Evolutionary conservation across 2,888 invertebrate genomes (phyloP).

Genomic region (Drosophila buzzatii): DNA sequence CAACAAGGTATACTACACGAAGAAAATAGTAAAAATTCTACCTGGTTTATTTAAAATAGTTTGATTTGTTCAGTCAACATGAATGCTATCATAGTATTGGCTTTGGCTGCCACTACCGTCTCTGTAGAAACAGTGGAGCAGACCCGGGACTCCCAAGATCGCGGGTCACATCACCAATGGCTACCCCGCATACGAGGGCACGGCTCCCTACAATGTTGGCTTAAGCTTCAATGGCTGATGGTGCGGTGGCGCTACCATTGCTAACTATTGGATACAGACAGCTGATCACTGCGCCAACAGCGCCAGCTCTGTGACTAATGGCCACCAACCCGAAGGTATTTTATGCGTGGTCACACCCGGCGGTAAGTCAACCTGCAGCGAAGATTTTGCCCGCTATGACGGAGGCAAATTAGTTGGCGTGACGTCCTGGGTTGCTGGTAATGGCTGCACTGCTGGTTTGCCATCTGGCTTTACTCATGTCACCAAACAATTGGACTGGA

Average conservation of each 20-base stretch:
- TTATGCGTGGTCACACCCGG: constrained; percentile 1
- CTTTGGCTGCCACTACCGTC: constrained; percentile 24
- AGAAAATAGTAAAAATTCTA: constrained; percentile 21
- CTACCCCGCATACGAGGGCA: constrained; percentile 63
- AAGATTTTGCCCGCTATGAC: constrained; percentile 57
- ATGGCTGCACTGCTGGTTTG: constrained; percentile 46
- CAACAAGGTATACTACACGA: neutral
- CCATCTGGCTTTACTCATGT: constrained; percentile 64
- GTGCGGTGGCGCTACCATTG: constrained; percentile 80
- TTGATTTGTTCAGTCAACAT: constrained; percentile 10
- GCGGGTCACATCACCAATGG: constrained; percentile 72
- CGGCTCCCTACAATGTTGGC: constrained; percentile 78
- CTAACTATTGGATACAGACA: constrained; percentile 68
- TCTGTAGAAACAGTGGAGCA: constrained; percentile 25
- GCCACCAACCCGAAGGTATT: neutral
- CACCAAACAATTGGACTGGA: constrained; percentile 64
- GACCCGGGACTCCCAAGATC: constrained; percentile 15
- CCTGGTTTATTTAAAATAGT: too few relatives aligned
- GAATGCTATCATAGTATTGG: constrained; percentile 32
- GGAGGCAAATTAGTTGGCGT: constrained; percentile 52
- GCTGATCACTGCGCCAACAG: constrained; percentile 78
- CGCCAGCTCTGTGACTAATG: constrained; percentile 48
- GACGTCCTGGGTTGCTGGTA: neutral
- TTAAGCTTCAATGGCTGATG: constrained; percentile 68
- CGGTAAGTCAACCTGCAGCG: constrained; percentile 25